Conservation (phyloP, 1,140 invertebrate genomes). For the Drosophila sulfurigaster region DNA sequence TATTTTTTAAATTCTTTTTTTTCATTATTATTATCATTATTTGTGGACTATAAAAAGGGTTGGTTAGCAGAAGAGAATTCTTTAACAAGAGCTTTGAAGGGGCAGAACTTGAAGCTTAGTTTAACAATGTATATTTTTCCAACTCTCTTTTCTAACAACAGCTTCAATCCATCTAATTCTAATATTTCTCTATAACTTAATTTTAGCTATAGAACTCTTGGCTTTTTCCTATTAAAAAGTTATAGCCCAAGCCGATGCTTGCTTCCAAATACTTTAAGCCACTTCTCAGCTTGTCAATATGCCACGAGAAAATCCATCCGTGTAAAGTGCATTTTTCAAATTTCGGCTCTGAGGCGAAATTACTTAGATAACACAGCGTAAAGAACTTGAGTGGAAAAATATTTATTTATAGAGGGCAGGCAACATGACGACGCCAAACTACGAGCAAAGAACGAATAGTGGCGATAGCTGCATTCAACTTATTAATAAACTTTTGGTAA, state of each 20-base stretch:
- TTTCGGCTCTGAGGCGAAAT: conserved; percentile 32
- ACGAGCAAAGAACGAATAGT: background rate
- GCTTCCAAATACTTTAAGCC: conserved; percentile 5
- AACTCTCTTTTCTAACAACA: too few species aligned
- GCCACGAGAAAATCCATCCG: conserved; percentile 12
- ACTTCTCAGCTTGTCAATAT: conserved; percentile 21
- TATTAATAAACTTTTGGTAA: conserved; percentile 60
- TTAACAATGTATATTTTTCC: too few species aligned
- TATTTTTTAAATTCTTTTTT: too few species aligned
- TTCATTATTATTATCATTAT: too few species aligned
- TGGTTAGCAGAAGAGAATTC: too few species aligned
- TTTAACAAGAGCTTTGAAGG: too few species aligned
- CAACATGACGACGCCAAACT: too few species aligned
- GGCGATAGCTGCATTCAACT: conserved; percentile 31
- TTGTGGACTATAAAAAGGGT: too few species aligned
- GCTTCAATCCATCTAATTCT: too few species aligned
- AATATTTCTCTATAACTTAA: too few species aligned
- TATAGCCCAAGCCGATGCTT: background rate
- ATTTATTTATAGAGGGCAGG: conserved; percentile 37
- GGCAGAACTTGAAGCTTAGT: too few species aligned
- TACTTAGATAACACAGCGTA: conserved; percentile 40
- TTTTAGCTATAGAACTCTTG: too few species aligned
- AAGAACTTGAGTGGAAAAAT: conserved; percentile 46
- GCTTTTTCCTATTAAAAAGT: background rate
- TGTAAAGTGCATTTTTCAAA: conserved; percentile 36